Conservation (phyloP, 2,113 vertebrate species). For the Agapornis roseicollis region DNA sequence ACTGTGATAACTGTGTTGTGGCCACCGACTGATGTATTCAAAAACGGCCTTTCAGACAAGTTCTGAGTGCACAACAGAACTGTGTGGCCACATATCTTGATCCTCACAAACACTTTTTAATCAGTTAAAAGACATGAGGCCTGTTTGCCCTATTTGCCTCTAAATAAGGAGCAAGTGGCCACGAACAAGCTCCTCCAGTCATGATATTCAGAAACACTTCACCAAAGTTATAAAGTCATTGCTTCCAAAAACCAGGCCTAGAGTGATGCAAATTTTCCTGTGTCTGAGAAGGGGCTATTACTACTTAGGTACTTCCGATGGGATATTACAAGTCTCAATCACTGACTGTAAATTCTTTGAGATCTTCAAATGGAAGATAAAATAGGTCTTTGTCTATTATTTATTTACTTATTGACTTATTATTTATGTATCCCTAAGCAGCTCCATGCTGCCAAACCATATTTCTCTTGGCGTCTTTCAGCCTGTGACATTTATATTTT, state of each 20-base stretch:
- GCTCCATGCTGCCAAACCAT: constrained; percentile 39
- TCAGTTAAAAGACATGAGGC: neutral
- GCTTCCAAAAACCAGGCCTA: neutral
- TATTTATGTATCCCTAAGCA: constrained; percentile 68
- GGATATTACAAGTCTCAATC: constrained; percentile 18
- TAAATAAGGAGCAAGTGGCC: neutral
- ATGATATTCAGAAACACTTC: neutral
- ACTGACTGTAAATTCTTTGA: constrained; percentile 35
- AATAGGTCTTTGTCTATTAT: constrained; percentile 63
- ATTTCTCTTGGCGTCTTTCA: constrained; percentile 52
- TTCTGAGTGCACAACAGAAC: neutral
- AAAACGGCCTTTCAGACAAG: neutral
- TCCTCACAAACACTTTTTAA: neutral
- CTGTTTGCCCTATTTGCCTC: neutral
- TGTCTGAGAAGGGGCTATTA: neutral
- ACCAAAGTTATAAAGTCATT: neutral
- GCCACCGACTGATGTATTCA: neutral
- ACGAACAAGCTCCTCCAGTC: neutral
- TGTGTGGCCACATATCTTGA: neutral
- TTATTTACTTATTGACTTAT: constrained; percentile 67
- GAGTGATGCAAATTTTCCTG: neutral
- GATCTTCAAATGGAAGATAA: constrained; percentile 52
- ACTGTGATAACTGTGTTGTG: neutral
- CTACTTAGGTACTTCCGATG: neutral
- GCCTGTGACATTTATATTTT: constrained; percentile 64